Percentiles rank a stretch among this genome's conserved stretches.
Evolutionary conservation across 2,888 invertebrate species (phyloP).

Genomic region (Nomada goodeniana): DNA sequence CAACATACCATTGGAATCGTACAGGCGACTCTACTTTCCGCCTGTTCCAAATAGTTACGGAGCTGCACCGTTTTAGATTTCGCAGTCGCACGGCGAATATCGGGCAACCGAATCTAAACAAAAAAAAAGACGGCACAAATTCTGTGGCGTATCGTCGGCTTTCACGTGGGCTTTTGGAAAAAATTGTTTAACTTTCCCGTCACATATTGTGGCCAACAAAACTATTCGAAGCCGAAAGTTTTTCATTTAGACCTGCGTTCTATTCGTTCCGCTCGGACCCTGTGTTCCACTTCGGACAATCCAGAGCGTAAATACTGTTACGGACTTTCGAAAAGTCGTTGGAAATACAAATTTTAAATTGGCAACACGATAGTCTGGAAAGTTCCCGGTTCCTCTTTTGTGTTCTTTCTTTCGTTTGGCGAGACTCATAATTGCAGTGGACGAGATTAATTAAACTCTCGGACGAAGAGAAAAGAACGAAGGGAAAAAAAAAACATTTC

Average conservation of each 20-base stretch:
- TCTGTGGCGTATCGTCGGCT: not conserved
- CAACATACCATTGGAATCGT: not conserved
- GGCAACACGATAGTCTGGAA: too few species aligned
- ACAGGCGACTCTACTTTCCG: not conserved
- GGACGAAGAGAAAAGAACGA: too few species aligned
- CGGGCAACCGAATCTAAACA: not conserved
- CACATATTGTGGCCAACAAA: too few species aligned
- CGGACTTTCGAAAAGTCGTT: too few species aligned
- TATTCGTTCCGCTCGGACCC: not conserved
- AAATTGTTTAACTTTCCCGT: not conserved
- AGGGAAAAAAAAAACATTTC: too few species aligned
- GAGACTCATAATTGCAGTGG: too few species aligned
- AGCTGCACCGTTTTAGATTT: not conserved
- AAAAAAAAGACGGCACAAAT: not conserved
- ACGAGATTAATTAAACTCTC: too few species aligned
- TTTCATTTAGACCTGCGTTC: not conserved
- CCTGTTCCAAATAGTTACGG: not conserved
- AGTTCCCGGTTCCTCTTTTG: too few species aligned
- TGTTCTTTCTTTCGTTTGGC: too few species aligned
- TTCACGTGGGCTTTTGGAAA: not conserved
- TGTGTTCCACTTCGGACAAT: not conserved
- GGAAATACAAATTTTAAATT: too few species aligned
- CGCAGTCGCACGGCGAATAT: not conserved
- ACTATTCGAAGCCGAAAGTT: not conserved
- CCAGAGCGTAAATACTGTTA: too few species aligned